A percentile compares a stretch with the other conserved stretches of the same genome.
phyloP scores from a whole-genome alignment of 1,140 invertebrate species.

The Pachypsylla venusta region DNA sequence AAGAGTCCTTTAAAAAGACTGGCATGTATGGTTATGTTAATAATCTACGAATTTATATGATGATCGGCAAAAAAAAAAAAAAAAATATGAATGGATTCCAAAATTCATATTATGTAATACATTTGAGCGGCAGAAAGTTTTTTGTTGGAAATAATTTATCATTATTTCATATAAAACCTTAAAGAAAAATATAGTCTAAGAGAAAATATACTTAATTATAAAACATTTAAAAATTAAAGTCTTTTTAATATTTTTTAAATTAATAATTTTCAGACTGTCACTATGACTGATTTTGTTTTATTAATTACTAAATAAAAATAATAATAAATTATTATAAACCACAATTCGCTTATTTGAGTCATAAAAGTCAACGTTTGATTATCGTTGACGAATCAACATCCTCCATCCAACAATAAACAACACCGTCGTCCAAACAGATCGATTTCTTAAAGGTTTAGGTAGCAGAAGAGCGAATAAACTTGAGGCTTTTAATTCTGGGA shows the following conservation, averaged over 20 bases:
- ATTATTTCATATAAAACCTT: too few relatives aligned
- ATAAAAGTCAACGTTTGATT: not conserved
- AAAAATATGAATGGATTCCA: too few relatives aligned
- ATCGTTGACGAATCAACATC: conserved; percentile 1
- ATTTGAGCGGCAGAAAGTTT: too few relatives aligned
- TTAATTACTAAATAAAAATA: not conserved
- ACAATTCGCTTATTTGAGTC: conserved; percentile 6
- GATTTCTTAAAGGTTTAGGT: not conserved
- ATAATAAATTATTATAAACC: not conserved
- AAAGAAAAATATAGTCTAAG: too few relatives aligned
- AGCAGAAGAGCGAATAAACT: conserved; percentile 11
- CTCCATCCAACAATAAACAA: conserved; percentile 11
- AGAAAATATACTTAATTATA: too few relatives aligned
- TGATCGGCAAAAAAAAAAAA: too few relatives aligned
- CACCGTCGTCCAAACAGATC: conserved; percentile 10
- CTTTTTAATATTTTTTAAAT: conserved; percentile 4
- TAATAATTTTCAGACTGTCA: conserved; percentile 4
- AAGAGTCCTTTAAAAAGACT: too few relatives aligned
- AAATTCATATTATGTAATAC: too few relatives aligned
- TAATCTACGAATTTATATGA: too few relatives aligned
- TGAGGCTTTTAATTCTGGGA: conserved; percentile 10
- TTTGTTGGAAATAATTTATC: too few relatives aligned
- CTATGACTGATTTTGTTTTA: conserved; percentile 1
- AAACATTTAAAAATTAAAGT: conserved; percentile 2
- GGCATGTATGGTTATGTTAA: too few relatives aligned